These are phyloP conservation scores for Stomatorhinus walkeri DNA, from an alignment of 2,797 vertebrate genomes.

Conservation along the genomic window DNA sequence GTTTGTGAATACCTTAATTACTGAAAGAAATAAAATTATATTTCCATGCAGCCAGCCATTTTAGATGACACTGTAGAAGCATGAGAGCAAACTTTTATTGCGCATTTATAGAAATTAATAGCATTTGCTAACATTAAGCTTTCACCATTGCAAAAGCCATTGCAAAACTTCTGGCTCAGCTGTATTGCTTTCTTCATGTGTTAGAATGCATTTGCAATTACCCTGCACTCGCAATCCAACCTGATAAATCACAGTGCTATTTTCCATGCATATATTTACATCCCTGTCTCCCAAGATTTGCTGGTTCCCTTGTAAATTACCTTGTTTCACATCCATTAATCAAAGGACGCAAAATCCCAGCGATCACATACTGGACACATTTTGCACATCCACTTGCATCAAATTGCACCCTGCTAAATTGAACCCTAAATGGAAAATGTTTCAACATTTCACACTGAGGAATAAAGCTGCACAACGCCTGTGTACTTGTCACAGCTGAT, in stretches of 20 bases:
- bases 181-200: not conserved
- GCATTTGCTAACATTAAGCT: slow-evolving; percentile 1
- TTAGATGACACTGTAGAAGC: not conserved
- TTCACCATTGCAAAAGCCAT: not conserved
- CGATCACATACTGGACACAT: slow-evolving; percentile 5
- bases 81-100: not conserved
- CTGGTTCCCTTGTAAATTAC: slow-evolving; percentile 10
- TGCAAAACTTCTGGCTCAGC: not conserved
- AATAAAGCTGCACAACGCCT: not conserved
- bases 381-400: slow-evolving; percentile 4
- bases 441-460: not conserved
- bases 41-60: not conserved
- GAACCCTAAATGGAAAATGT: slow-evolving; percentile 1
- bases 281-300: slow-evolving; percentile 9
- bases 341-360: slow-evolving; percentile 5
- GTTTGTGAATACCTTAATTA: not conserved
- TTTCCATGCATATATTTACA: slow-evolving; percentile 9
- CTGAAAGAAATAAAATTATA: not conserved
- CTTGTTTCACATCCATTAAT: slow-evolving; percentile 9
- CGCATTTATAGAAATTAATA: not conserved
- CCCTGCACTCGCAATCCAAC: not conserved
- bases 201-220: slow-evolving; percentile 11
- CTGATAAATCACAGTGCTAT: slow-evolving; percentile 10
- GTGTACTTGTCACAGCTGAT: not conserved
- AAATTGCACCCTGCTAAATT: slow-evolving; percentile 7